Conservation (phyloP, 2,113 vertebrate species). For the cattle (Bos taurus) region ARS-UCD2.0 NC_037334.1:56928501-56929000, state of each 20-base stretch:
- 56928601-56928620: neutral
- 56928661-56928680: neutral
- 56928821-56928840: neutral
- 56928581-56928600: neutral
- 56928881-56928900: neutral
- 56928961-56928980: neutral
- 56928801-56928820: neutral
- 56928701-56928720: neutral
- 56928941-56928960: neutral
- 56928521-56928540: neutral
- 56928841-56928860: neutral
- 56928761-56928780: neutral
- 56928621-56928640: neutral
- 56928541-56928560: neutral
- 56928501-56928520: neutral
- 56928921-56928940: neutral
- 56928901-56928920: neutral
- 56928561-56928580: neutral
- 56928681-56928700: neutral
- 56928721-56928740: neutral
- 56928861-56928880: neutral
- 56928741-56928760: neutral
- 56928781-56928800: neutral
- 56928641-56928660: neutral
- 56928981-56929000: neutral